Evolutionary conservation across 2,797 vertebrate genomes (phyloP), one percentile per base, ranked within the genome.

Genomic region (Falco naumanni): DNA sequence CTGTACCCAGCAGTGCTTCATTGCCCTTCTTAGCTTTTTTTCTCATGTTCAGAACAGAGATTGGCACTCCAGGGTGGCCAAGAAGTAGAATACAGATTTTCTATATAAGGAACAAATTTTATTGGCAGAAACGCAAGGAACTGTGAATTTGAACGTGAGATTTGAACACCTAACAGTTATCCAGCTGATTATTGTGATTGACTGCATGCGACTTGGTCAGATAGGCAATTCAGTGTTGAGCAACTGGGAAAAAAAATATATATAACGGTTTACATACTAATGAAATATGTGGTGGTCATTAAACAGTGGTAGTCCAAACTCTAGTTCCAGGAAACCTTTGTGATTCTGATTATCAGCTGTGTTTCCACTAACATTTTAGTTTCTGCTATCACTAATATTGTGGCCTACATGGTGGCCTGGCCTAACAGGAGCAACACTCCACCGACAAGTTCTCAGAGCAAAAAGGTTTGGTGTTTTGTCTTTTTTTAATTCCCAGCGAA

Each of bases 271-370:
- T 48, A 8, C 39, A 74, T 43, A 34, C 18, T 66, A 74, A 66
- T 0, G 0, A 63, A 57, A 41, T 28, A 21, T 12, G 5, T 2
- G 10, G 45, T 63, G 5, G 19, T 14, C 33, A 56, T 20, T 71
- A 78, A 86, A 47, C 5, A 45, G 20, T 28, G 14, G 22, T 37
- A 54, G 13, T 21, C 24, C 16, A 37, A 43, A 53, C 14, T 37
- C 60, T 28, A 61, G 53, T 34, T 29, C 13, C 33, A 56, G 33
- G 47, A 81, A 48, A 20, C 9, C 12, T 54, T 77, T 31, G 20
- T 31, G 17, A 45, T 33, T 59, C 28, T 65, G 64, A 65, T 70
- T 60, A 65, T 56, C 5, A 39, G 22, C 41, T 59, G 37, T 29
- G 5, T 59, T 70, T 59, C 51, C 10, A 39, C 50, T 16, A 64